phyloP scores from a whole-genome alignment of 2,797 vertebrate genomes.

The Trichosurus vulpecula region DNA sequence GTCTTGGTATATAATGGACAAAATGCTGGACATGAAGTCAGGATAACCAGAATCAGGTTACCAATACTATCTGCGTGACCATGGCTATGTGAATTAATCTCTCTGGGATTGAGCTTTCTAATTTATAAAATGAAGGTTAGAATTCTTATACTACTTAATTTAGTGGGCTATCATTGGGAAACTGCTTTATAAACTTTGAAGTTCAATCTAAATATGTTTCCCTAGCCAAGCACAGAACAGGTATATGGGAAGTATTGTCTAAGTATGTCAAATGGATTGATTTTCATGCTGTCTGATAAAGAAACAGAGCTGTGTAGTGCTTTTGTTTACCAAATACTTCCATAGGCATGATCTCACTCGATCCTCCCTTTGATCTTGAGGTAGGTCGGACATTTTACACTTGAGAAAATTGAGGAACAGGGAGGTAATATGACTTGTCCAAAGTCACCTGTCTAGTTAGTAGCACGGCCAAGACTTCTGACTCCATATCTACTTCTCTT shows the following conservation, averaged over 20 bases:
- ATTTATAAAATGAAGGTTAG: neutral
- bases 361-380: neutral
- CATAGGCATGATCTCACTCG: neutral
- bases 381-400: neutral
- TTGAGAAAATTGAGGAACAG: neutral
- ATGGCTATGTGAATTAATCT: neutral
- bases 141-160: neutral
- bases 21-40: neutral
- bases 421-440: neutral
- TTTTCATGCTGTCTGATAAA: neutral
- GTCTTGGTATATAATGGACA: neutral
- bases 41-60: neutral
- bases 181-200: neutral
- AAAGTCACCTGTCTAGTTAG: neutral
- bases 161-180: neutral
- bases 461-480: neutral
- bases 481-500: neutral
- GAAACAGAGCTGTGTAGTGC: neutral
- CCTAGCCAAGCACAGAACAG: neutral
- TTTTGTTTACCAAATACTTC: neutral
- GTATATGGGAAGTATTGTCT: neutral
- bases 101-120: neutral
- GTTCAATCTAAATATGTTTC: neutral
- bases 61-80: neutral
- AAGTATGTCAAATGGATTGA: neutral